Evolutionary conservation across 30 jellyfish, hydroid and myxozoan genomes (phyloP).

Genomic region (Aurelia sp.): DNA sequence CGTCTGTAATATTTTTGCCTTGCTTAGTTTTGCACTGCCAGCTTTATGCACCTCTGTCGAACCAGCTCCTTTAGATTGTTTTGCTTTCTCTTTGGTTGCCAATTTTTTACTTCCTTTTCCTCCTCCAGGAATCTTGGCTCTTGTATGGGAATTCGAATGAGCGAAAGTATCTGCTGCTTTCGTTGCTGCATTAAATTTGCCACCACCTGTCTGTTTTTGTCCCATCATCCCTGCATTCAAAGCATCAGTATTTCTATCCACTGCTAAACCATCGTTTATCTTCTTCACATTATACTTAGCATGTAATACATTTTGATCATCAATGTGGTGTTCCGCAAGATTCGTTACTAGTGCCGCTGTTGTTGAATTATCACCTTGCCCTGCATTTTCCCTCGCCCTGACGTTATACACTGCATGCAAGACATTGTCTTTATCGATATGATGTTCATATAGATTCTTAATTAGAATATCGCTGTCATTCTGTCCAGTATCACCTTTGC

Average conservation of each 20-base stretch:
- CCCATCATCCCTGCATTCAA: not conserved
- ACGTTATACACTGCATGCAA: conserved; percentile 19
- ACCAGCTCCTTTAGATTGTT: not conserved
- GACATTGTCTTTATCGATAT: not conserved
- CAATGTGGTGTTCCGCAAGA: conserved; percentile 36
- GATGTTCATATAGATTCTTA: conserved; percentile 2
- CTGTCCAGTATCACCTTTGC: not conserved
- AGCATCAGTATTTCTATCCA: not conserved
- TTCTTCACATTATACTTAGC: conserved; percentile 11
- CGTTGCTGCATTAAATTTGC: too few relatives aligned
- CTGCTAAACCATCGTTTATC: not conserved
- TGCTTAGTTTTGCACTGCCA: too few relatives aligned
- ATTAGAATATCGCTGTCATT: not conserved
- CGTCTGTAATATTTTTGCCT: too few relatives aligned
- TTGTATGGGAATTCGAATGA: too few relatives aligned
- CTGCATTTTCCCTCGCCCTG: not conserved
- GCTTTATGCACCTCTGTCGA: not conserved
- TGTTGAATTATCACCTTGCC: conserved; percentile 12
- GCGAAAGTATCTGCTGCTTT: too few relatives aligned
- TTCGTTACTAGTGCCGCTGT: conserved; percentile 17
- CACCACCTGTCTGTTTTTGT: not conserved
- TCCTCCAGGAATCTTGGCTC: not conserved
- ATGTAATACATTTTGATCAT: not conserved
- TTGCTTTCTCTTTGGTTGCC: not conserved
- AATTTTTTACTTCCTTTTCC: not conserved